A percentile compares a stretch with the other conserved stretches of the same genome.
phyloP scores from a whole-genome alignment of 2,113 vertebrate species.

The Nerophis ophidion region DNA sequence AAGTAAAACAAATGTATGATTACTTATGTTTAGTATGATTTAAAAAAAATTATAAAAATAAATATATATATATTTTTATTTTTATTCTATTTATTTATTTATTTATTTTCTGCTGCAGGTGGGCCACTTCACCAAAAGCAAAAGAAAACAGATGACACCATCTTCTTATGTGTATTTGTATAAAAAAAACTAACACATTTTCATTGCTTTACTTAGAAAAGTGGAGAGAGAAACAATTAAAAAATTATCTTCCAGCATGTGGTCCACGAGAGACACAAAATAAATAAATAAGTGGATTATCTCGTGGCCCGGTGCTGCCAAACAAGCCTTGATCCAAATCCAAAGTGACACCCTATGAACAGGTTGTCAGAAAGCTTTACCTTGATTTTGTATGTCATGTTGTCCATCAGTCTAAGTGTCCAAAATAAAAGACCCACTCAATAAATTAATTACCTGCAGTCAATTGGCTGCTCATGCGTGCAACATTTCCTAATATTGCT shows the following conservation, averaged over 20 bases:
- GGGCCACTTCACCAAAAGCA: no score
- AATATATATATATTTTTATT: no score
- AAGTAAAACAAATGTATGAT: no score
- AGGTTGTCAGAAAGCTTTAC: conserved; percentile 63
- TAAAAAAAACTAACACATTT: no score
- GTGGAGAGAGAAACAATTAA: no score
- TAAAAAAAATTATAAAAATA: no score
- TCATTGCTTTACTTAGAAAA: no score
- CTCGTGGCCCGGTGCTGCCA: conserved; percentile 35
- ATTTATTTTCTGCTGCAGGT: no score
- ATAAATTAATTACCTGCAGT: conserved; percentile 58
- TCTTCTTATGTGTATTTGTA: no score
- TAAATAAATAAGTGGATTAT: conserved; percentile 5
- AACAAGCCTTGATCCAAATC: conserved; percentile 52
- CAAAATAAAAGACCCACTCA: conserved; percentile 30
- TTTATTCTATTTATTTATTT: no score
- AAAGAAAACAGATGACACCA: no score
- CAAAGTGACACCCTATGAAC: conserved; percentile 63
- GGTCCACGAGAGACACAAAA: conserved; percentile 9
- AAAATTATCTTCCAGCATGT: neutral
- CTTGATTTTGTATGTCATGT: conserved; percentile 61
- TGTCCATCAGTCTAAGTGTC: conserved; percentile 47
- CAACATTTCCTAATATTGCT: neutral
- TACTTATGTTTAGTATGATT: no score
- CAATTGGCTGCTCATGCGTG: conserved; percentile 15